Percentiles rank a stretch among this genome's conserved stretches.
Conservation (phyloP, 1,140 invertebrate species). For the Heliconius hermathena region DNA sequence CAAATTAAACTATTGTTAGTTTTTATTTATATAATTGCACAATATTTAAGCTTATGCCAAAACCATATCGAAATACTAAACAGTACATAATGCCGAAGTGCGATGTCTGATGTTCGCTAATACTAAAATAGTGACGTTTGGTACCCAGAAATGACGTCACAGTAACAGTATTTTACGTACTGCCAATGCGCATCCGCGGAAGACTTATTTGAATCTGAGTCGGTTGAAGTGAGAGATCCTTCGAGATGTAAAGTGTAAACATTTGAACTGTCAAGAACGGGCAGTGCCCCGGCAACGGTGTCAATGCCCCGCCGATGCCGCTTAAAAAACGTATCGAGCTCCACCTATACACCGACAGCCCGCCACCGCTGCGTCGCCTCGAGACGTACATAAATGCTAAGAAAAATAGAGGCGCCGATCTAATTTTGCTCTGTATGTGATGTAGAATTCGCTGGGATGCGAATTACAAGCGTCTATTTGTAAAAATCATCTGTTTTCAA, state of each 20-base stretch:
- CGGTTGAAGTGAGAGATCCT: conserved; percentile 64
- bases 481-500: background rate
- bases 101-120: conserved; percentile 22
- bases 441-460: background rate
- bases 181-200: conserved; percentile 18
- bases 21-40: background rate
- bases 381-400: conserved; percentile 52
- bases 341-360: conserved; percentile 60
- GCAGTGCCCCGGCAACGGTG: conserved; percentile 73
- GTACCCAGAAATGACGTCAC: conserved; percentile 17
- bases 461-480: background rate
- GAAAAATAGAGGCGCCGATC: conserved; percentile 49
- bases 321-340: conserved; percentile 76
- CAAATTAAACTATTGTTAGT: background rate
- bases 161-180: conserved; percentile 35
- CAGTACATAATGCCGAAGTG: background rate
- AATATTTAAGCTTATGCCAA: conserved; percentile 13
- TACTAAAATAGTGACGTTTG: conserved; percentile 18
- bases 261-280: conserved; percentile 82
- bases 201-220: conserved; percentile 30
- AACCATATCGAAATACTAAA: background rate
- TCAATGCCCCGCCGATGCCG: conserved; percentile 77
- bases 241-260: conserved; percentile 75
- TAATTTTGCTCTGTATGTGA: conserved; percentile 23
- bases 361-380: conserved; percentile 41